Percentiles rank a stretch among this genome's conserved stretches.
Conservation (phyloP, 2,113 vertebrate genomes). For the Corydoras sp. region DNA sequence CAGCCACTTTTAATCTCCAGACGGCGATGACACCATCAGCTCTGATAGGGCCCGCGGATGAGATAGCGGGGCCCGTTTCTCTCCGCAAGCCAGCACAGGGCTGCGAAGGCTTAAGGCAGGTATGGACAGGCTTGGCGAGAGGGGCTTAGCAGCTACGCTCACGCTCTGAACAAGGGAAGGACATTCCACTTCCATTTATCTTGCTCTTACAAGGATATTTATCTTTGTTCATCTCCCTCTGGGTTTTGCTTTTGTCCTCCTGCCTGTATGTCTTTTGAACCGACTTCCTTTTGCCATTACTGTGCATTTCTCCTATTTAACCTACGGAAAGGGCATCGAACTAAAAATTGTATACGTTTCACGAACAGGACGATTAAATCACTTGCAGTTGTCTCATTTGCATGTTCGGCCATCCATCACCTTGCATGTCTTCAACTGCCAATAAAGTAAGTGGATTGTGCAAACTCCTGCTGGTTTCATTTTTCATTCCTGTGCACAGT, state of each 20-base stretch:
- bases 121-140: slow-evolving; percentile 21
- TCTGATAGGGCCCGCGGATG: slow-evolving; percentile 26
- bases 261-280: slow-evolving; percentile 16
- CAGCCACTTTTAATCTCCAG: slow-evolving; percentile 37
- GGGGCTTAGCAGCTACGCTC: slow-evolving; percentile 11
- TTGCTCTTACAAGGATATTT: slow-evolving; percentile 31
- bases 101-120: slow-evolving; percentile 22
- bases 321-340: not conserved
- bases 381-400: not conserved
- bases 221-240: slow-evolving; percentile 38
- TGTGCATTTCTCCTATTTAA: not conserved
- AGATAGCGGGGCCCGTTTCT: slow-evolving; percentile 32
- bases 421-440: not conserved
- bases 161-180: slow-evolving; percentile 14
- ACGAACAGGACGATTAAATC: not conserved
- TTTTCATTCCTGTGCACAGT: not conserved
- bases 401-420: not conserved
- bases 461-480: not conserved
- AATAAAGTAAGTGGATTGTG: not conserved
- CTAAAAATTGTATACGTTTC: not conserved
- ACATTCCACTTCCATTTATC: slow-evolving; percentile 44
- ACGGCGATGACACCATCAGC: slow-evolving; percentile 37
- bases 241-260: slow-evolving; percentile 9
- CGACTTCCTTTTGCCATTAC: not conserved
- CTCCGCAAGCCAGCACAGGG: slow-evolving; percentile 10